phyloP scores from a whole-genome alignment of 2,797 vertebrate genomes.

The Aldrovandia affinis region DNA sequence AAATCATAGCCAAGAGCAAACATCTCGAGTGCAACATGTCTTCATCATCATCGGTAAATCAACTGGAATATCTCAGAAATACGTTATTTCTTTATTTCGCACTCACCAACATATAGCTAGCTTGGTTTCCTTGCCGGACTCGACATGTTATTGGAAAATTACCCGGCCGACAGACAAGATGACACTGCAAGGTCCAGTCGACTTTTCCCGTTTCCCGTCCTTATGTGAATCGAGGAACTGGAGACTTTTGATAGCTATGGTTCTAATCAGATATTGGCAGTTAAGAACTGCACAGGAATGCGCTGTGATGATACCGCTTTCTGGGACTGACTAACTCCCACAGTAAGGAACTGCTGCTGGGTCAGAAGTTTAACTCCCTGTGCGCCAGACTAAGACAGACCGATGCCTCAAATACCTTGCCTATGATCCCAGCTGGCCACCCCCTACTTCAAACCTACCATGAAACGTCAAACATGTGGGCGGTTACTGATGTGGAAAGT shows the following conservation, averaged over 20 bases:
- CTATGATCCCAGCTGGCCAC: constrained; percentile 2
- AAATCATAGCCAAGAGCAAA: neutral
- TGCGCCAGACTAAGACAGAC: constrained; percentile 33
- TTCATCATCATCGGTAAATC: neutral
- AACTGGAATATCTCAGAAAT: neutral
- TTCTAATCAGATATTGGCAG: constrained; percentile 79
- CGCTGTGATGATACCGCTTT: constrained; percentile 66
- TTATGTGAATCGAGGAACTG: constrained; percentile 25
- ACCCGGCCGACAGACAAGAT: constrained; percentile 36
- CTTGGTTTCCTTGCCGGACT: constrained; percentile 28
- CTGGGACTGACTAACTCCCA: constrained; percentile 75
- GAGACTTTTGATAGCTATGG: constrained; percentile 69
- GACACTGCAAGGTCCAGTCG: constrained; percentile 30
- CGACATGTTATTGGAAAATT: constrained; percentile 53
- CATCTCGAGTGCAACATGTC: neutral
- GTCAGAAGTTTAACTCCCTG: constrained; percentile 52
- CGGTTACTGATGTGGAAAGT: neutral
- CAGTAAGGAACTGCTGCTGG: constrained; percentile 46
- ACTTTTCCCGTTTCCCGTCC: constrained; percentile 37
- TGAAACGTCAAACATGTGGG: constrained; percentile 20
- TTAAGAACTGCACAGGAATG: constrained; percentile 73
- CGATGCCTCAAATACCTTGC: neutral
- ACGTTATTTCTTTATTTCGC: neutral
- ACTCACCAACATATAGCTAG: constrained; percentile 46
- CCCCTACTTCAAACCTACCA: constrained; percentile 1